These are phyloP conservation scores for Varanus komodoensis DNA, from an alignment of 2,113 vertebrate genomes.

Conservation along the genomic window DNA sequence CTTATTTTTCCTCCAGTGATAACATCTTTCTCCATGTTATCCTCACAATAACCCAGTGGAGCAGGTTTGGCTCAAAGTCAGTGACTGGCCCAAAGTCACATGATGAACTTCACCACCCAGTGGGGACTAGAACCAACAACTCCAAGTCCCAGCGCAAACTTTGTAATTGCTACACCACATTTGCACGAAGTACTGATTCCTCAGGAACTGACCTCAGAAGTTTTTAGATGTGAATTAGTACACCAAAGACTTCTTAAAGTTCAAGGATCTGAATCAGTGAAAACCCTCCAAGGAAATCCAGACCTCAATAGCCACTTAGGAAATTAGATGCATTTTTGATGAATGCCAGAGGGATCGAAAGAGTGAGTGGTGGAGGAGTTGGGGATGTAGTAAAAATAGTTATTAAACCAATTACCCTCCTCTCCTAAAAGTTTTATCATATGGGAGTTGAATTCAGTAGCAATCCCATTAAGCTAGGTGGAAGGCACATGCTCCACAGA, in stretches of 20 bases:
- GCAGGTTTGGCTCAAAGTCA: too few relatives aligned
- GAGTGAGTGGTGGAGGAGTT: conserved; percentile 5
- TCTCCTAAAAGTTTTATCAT: conserved; percentile 4
- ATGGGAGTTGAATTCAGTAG: conserved; percentile 28
- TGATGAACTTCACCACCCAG: too few relatives aligned
- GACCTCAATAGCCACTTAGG: conserved; percentile 45
- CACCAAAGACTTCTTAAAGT: conserved; percentile 59
- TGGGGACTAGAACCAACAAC: too few relatives aligned
- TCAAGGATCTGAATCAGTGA: conserved; percentile 57
- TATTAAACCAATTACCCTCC: neutral
- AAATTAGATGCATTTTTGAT: conserved; percentile 52
- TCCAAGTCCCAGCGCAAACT: too few relatives aligned
- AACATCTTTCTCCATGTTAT: too few relatives aligned
- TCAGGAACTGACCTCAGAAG: conserved; percentile 50
- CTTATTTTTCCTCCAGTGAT: neutral
- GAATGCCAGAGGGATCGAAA: conserved; percentile 21
- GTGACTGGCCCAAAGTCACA: too few relatives aligned
- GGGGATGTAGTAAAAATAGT: conserved; percentile 23
- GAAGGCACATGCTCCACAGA: conserved; percentile 2
- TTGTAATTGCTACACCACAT: too few relatives aligned
- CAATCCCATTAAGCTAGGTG: neutral
- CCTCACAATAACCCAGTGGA: too few relatives aligned
- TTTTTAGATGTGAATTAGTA: conserved; percentile 36
- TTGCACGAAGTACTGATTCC: conserved; percentile 32
- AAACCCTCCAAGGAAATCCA: conserved; percentile 50